These are phyloP conservation scores for Beroe forskalii DNA, from an alignment of 37 sponge, comb jelly and placozoan species.

Conservation along the genomic window DNA sequence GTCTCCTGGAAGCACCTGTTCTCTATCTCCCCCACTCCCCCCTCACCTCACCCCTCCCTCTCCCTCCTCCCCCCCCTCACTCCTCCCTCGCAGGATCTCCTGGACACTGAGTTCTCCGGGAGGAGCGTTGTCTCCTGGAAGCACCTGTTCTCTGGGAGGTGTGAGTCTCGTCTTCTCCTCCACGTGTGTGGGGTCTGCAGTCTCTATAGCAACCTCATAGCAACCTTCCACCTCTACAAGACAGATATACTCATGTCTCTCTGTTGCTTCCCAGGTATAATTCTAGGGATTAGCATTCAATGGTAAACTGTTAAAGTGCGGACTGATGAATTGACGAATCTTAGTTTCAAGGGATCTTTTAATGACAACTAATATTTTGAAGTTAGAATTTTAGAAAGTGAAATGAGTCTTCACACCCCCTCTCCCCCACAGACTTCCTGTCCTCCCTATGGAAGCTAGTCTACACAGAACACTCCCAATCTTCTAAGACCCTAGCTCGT, in stretches of 20 bases:
- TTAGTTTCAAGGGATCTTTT: no score
- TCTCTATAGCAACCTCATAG: slow-evolving; percentile 15
- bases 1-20: slow-evolving; percentile 41
- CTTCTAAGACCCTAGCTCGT: slow-evolving; percentile 30
- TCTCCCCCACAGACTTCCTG: slow-evolving; percentile 20
- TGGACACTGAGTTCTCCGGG: slow-evolving; percentile 13
- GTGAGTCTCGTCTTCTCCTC: slow-evolving; percentile 18
- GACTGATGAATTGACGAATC: no score
- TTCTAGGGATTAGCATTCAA: no score
- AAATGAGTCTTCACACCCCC: not conserved
- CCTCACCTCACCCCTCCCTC: no score
- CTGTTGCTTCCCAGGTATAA: slow-evolving; percentile 42
- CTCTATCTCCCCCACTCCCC: no score
- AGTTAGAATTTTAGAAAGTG: no score
- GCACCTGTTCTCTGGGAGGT: slow-evolving; percentile 4
- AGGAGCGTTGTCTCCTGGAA: slow-evolving; percentile 22
- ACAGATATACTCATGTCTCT: slow-evolving; percentile 50
- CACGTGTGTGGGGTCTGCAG: slow-evolving; percentile 28
- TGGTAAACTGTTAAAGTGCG: no score
- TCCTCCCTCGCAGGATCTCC: slow-evolving; percentile 40
- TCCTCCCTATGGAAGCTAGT: slow-evolving; percentile 58
- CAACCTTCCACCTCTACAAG: slow-evolving; percentile 60
- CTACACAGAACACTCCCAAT: slow-evolving; percentile 59
- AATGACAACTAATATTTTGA: no score
- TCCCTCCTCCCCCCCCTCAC: no score